Evolutionary conservation across 2,888 invertebrate genomes (phyloP).

Genomic region (Monochamus alternatus): DNA sequence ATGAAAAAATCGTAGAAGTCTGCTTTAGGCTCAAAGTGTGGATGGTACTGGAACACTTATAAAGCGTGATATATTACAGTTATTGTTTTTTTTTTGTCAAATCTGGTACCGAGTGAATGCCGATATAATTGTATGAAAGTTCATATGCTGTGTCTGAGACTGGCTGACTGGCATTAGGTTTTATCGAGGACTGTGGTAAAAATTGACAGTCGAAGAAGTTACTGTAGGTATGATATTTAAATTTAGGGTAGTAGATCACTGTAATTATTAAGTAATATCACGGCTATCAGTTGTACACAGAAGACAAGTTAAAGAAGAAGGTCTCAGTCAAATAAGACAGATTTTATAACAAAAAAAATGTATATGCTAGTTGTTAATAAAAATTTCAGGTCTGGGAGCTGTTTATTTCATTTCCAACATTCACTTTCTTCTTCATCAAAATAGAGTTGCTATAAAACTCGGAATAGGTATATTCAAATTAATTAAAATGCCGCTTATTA

Average conservation of each 20-base stretch:
- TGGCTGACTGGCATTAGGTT: slow-evolving; percentile 40
- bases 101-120: slow-evolving; percentile 31
- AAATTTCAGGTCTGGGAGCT: slow-evolving; percentile 69
- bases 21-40: slow-evolving; percentile 27
- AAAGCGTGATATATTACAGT: slow-evolving; percentile 40
- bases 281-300: slow-evolving; percentile 50
- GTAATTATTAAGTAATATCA: slow-evolving; percentile 56
- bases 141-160: slow-evolving; percentile 32
- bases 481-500: too few species aligned
- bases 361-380: slow-evolving; percentile 71
- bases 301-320: slow-evolving; percentile 44
- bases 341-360: slow-evolving; percentile 68
- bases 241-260: slow-evolving; percentile 54
- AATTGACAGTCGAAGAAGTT: slow-evolving; percentile 46
- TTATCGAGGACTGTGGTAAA: slow-evolving; percentile 32
- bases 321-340: slow-evolving; percentile 51
- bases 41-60: slow-evolving; percentile 34
- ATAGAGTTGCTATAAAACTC: too few species aligned
- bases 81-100: slow-evolving; percentile 33
- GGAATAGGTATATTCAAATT: too few species aligned
- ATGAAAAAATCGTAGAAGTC: slow-evolving; percentile 14
- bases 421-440: too few species aligned
- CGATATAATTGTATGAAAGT: slow-evolving; percentile 25
- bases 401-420: slow-evolving; percentile 9
- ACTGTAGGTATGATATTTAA: slow-evolving; percentile 56